Percentiles rank a stretch among this genome's conserved stretches.
These are phyloP conservation scores for Botrylloides violaceus DNA, from an alignment of 23 tunicate species.

Conservation along the genomic window DNA sequence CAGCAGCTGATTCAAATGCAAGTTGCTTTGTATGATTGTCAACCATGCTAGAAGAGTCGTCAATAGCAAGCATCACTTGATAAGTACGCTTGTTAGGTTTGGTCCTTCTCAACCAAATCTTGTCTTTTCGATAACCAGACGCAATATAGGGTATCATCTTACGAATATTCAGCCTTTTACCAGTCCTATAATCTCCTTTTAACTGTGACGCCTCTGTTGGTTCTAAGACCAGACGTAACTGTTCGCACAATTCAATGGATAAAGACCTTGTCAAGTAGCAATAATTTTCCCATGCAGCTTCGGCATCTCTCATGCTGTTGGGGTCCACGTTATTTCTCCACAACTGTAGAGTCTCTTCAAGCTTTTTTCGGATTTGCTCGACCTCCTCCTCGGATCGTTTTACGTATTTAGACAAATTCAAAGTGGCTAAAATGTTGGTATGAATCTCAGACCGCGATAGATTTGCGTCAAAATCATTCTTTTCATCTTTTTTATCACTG, in stretches of 20 bases:
- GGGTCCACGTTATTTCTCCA: not conserved
- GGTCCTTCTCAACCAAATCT: conserved; percentile 92
- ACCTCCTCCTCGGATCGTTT: conserved; percentile 37
- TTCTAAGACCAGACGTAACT: conserved; percentile 83
- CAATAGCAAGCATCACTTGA: conserved; percentile 91
- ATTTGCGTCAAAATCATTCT: not conserved
- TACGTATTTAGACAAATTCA: not conserved
- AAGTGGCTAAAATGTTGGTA: not conserved
- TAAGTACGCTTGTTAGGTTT: conserved; percentile 84
- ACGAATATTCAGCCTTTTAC: conserved; percentile 89
- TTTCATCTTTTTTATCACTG: conserved; percentile 5
- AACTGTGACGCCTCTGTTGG: conserved; percentile 87
- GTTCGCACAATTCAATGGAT: conserved; percentile 80
- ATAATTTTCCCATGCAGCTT: conserved; percentile 75
- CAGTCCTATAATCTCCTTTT: conserved; percentile 88
- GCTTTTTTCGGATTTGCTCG: conserved; percentile 18
- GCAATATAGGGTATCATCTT: conserved; percentile 94
- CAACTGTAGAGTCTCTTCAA: conserved; percentile 42
- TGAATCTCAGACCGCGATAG: conserved; percentile 52
- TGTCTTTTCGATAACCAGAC: conserved; percentile 88
- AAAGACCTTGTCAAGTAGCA: conserved; percentile 47
- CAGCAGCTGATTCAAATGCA: conserved; percentile 93
- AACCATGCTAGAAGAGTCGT: conserved; percentile 86
- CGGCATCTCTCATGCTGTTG: conserved; percentile 22
- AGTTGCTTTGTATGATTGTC: conserved; percentile 94